Base-by-base conservation (phyloP, 2,797 vertebrate species). In the Melanotaenia boesemani region DNA sequence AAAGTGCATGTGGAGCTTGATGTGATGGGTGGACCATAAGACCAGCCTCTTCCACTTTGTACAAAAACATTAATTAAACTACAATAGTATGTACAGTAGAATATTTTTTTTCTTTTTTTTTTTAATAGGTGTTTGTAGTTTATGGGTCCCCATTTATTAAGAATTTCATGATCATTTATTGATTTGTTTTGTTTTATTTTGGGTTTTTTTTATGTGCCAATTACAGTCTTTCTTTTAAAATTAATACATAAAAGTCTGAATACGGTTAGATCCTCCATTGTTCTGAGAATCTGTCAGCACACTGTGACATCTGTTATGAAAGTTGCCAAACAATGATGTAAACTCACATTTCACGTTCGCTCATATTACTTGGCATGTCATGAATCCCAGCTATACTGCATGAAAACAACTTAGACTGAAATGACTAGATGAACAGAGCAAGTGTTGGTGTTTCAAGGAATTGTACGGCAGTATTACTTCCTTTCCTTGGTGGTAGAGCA, bases 1-100 rank as follows among this genome's bases (percentile, higher is more conserved):
- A 65, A 70, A 83, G 72, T 71, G 77, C 77, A 77, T 30, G 52
- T 59, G 63, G 18, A 55, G 68, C 68, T 74, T 20, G 22, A 32
- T 46, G 22, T 83, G 55, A 81, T 46, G 73, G 37, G 52, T 28
- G 16, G 64, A 63, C 34, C 44, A 36, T 6, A 28, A 20, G 24
- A 70, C 20, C 46, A 16, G 63, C 48, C 54, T 63, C 59, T 76
- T 71, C 60, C 41, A 52, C 62, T n/a, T 32, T 48, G 55, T 68
- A 59, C 64, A 74, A 54, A 67, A 63, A 58, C 56, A 50, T 22
- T 30, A 74, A 39, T 72, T 32, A 59, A 52, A 41, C 11, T 13
- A 39, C 22, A 24, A 57, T 39, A 18, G 8, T 64, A 39, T 41
- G n/a, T 60, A 46, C 48, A 59, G 20, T 18, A 20, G 52, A 65